These are phyloP conservation scores for Sclerurus mexicanus DNA, from an alignment of 2,113 vertebrate species.

Conservation along the genomic window DNA sequence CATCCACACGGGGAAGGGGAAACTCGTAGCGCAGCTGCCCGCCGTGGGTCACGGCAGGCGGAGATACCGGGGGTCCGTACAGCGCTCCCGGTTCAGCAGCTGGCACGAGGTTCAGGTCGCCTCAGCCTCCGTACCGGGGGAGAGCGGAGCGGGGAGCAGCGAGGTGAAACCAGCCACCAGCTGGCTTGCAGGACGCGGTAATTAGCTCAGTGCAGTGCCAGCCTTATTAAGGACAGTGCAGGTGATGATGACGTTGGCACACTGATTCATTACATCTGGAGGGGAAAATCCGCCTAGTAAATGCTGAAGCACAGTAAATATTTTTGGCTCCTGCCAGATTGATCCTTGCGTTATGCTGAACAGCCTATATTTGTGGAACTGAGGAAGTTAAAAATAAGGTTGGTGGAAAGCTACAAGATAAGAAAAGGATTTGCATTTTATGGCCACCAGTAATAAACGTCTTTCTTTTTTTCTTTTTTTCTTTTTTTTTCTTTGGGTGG, in stretches of 20 bases:
- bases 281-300: slow-evolving; percentile 61
- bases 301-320: slow-evolving; percentile 64
- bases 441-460: background rate
- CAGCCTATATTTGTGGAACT: slow-evolving; percentile 57
- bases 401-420: slow-evolving; percentile 57
- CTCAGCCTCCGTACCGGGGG: fast-evolving
- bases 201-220: slow-evolving; percentile 24
- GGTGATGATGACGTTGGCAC: slow-evolving; percentile 52
- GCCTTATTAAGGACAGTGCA: slow-evolving; percentile 48
- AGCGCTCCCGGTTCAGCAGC: background rate
- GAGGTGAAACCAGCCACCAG: background rate
- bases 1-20: background rate
- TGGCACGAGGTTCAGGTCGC: background rate
- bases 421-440: background rate
- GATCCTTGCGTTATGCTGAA: slow-evolving; percentile 63
- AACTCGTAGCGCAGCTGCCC: fast-evolving
- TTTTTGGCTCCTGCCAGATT: slow-evolving; percentile 65
- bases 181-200: background rate
- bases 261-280: slow-evolving; percentile 66
- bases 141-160: background rate
- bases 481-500: background rate
- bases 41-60: fast-evolving
- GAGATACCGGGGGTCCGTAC: fast-evolving
- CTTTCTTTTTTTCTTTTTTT: background rate
- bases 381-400: slow-evolving; percentile 62